Evolutionary conservation across 1,140 invertebrate species (phyloP), one percentile per base, ranked within the genome.

Genomic region (Pectinophora gossypiella): DNA sequence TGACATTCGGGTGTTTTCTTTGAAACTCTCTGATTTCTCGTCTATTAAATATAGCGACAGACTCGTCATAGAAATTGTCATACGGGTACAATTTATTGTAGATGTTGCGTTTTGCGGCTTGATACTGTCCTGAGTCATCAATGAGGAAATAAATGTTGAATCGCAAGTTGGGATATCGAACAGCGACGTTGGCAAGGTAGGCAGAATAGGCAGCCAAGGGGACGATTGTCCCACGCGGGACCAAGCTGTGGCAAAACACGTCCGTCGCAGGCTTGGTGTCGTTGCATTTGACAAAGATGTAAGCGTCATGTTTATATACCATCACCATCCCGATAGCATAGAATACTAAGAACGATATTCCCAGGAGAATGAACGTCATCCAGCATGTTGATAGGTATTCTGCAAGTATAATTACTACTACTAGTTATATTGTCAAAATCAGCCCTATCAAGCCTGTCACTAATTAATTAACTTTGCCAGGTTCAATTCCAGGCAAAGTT

Each of bases 321-420:
- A 40, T 2, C 9, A n/a, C 72, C 46, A 78, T 68, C 3, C 69
- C 76, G 19, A 83, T 52, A 16, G 61, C 68, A 43, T 76, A 83
- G 56, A 83, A 76, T 10, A 76, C 64, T 1, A 83, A 48, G 48
- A 82, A 78, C 7, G 76, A 72, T 57, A 83, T 72, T 27, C 70
- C 70, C 12, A 85, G 42, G 22, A 85, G 48, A 23, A 76, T 73
- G 7, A 74, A 36, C 15, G 77, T 73, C 73, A 85, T 80, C 82
- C 82, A 83, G 57, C 70, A 83, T 7, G 78, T 68, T 9, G 76
- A 80, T 16, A 82, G 48, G 40, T 71, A 69, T 58, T 85, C 82
- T 85, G 79, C 21, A 80, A 83, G 27, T 53, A 64, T n/a, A n/a
- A n/a, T n/a, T n/a, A n/a, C n/a, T n/a, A n/a, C n/a, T n/a, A n/a